Evolutionary conservation across 1,140 invertebrate species (phyloP).

Genomic region (Atopsyche davidsoni): DNA sequence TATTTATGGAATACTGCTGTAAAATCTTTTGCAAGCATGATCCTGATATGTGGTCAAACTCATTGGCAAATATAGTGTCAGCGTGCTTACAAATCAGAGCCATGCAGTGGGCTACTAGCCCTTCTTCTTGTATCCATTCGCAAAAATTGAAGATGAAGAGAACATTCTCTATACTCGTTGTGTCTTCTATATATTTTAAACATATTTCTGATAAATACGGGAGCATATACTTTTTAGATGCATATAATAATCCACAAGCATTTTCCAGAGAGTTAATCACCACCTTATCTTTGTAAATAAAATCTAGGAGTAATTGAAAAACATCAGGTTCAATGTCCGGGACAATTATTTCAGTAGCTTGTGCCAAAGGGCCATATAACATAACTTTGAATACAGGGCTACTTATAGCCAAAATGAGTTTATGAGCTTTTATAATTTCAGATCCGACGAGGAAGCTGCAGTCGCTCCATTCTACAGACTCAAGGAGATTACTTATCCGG

Average conservation of each 20-base stretch:
- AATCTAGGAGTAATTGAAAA: slow-evolving; percentile 50
- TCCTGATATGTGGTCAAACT: slow-evolving; percentile 43
- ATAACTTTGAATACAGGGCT: slow-evolving; percentile 74
- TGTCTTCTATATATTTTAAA: slow-evolving; percentile 43
- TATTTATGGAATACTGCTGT: slow-evolving; percentile 41
- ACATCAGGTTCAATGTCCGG: slow-evolving; percentile 48
- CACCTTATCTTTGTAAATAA: slow-evolving; percentile 51
- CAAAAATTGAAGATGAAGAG: slow-evolving; percentile 49
- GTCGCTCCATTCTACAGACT: slow-evolving; percentile 49
- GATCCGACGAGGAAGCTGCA: slow-evolving; percentile 48
- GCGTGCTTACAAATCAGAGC: slow-evolving; percentile 46
- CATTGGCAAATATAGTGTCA: slow-evolving; percentile 41
- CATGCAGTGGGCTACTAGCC: slow-evolving; percentile 41
- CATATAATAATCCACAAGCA: slow-evolving; percentile 52
- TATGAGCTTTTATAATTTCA: slow-evolving; percentile 55
- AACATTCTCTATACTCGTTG: slow-evolving; percentile 48
- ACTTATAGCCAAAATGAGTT: slow-evolving; percentile 59
- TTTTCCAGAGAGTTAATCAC: slow-evolving; percentile 44
- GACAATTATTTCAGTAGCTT: slow-evolving; percentile 42
- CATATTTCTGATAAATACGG: slow-evolving; percentile 47
- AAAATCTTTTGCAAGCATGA: slow-evolving; percentile 44
- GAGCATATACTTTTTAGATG: slow-evolving; percentile 51
- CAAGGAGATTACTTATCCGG: slow-evolving; percentile 42
- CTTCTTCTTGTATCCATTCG: slow-evolving; percentile 46
- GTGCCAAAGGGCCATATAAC: slow-evolving; percentile 60